Base-by-base conservation (phyloP, 2,888 invertebrate species). In the Eugnorisma glareosa region DNA sequence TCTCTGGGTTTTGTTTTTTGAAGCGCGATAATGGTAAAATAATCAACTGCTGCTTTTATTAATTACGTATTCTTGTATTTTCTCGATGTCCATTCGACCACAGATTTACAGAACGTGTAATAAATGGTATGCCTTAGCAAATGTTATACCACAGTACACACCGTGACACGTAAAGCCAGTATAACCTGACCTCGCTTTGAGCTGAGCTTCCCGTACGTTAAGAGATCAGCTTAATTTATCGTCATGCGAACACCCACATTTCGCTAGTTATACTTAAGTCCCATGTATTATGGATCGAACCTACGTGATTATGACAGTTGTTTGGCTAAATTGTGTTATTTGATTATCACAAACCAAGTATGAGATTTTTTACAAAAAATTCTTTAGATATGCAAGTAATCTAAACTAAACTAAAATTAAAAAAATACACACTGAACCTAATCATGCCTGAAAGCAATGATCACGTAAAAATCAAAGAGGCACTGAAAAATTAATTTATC, bases 401-500 rank as follows among this genome's bases (percentile, higher is more conserved):
- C 67, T 37, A 40, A 59, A 75, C 31, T 54, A 76, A 70, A 68
- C 24, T 18, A 48, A 77, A 73, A 54, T 51, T 18, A 51, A 77
- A 76, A 69, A 79, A 77, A 61, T 67, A 68, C 89, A 86, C 82
- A 67, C 85, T 21, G 54, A 77, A 70, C 35, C 57, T 37, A 74
- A 77, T 66, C 67, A 70, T 75, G 84, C 80, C 87, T 37, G 67
- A 61, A 51, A 73, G 45, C 73, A 75, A 75, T 69, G 75, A 84
- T 73, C 63, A 71, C 69, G 73, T 73, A 79, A 28, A 88, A 89
- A 85, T 81, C 79, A 88, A 82, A 83, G 89, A 93, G 93, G 92
- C 93, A 93, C 93, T 92, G 92, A 88, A 90, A 67, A 84, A 79
- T 89, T 92, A 93, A 86, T 82, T 89, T 92, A 92, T 75, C 81